Evolutionary conservation across 1,140 invertebrate genomes (phyloP), one percentile per base, ranked within the genome.

Genomic region (Procambarus virginalis): DNA sequence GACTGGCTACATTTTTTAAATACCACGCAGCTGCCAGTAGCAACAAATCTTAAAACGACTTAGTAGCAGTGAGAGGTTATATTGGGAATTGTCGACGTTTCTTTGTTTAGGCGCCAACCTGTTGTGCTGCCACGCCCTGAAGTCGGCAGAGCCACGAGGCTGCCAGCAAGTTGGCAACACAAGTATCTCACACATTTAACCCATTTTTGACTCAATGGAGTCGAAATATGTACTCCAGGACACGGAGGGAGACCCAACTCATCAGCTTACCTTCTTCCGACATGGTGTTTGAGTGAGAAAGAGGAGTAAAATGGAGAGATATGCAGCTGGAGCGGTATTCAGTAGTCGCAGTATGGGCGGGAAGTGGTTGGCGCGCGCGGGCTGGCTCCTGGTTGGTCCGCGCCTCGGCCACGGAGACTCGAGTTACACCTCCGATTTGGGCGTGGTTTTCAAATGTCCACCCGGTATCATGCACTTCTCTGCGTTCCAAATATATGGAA

Each of bases 311-410:
- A 73, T 73, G 68, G 14, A 73, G 68, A 73, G 68, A 73, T 73
- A 73, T 73, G 68, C 68, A 73, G 68, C 68, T 73, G 68, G 68
- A 34, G 68, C 68, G 20, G 68, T 73, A 73, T 73, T 73, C 68
- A 73, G 68, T 73, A 73, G 68, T 73, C 68, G 22, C 68, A 73
- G 68, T 73, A 73, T 73, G 68, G 68, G 68, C 68, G 68, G 68
- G 68, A 73, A 73, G 68, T 73, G 68, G 68, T 73, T 73, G 68
- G n/a, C 68, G 68, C 68, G 68, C 68, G 68, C 68, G 68, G 68
- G 68, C 68, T 73, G n/a, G 68, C 68, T 73, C n/a, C 68, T 73
- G 68, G 68, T 73, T 73, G 68, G 68, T 73, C 68, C 68, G 68
- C 68, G 68, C 22, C 68, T 73, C 22, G 20, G 22, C 68, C 68